A percentile compares a stretch with the other conserved stretches of the same genome.
Conservation (phyloP, 2,888 invertebrate species). For the Drosophila mimetica region DNA sequence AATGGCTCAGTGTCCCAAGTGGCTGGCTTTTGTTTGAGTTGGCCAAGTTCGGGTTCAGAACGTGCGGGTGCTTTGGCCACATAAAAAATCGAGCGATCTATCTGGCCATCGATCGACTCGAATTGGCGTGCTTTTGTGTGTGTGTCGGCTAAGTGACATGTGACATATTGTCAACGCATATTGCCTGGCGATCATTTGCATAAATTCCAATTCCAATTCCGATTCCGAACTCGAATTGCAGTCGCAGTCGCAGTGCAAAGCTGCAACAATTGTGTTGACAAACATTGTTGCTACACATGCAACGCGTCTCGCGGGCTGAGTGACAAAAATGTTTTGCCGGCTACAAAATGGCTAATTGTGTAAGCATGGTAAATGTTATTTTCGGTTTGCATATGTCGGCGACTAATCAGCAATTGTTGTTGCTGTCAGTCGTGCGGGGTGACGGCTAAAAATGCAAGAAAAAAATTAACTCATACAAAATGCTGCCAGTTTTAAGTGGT, state of each 20-base stretch:
- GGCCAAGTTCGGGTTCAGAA: constrained; percentile 62
- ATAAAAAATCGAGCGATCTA: constrained; percentile 58
- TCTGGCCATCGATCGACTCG: constrained; percentile 44
- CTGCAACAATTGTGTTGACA: constrained; percentile 72
- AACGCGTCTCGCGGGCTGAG: constrained; percentile 55
- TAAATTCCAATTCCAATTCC: constrained; percentile 73
- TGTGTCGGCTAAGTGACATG: constrained; percentile 73
- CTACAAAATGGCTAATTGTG: constrained; percentile 79
- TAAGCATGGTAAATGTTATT: constrained; percentile 52
- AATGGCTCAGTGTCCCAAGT: constrained; percentile 43
- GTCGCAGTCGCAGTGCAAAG: not conserved
- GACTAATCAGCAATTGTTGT: constrained; percentile 65
- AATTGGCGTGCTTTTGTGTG: constrained; percentile 26
- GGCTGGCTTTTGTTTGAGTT: constrained; percentile 45
- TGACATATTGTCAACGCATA: constrained; percentile 82
- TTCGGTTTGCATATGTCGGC: constrained; percentile 52
- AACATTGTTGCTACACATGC: constrained; percentile 79
- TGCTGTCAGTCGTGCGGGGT: constrained; percentile 44
- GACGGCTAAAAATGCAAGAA: constrained; percentile 12
- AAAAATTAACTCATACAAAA: constrained; percentile 3
- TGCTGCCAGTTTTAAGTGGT: not conserved
- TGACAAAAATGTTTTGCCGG: constrained; percentile 75
- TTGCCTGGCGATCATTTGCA: constrained; percentile 78
- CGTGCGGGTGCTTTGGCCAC: constrained; percentile 59
- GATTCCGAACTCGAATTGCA: constrained; percentile 11